A percentile compares a stretch with the other conserved stretches of the same genome.
phyloP scores from a whole-genome alignment of 2,797 vertebrate species.

The Sebastes steindachneri region DNA sequence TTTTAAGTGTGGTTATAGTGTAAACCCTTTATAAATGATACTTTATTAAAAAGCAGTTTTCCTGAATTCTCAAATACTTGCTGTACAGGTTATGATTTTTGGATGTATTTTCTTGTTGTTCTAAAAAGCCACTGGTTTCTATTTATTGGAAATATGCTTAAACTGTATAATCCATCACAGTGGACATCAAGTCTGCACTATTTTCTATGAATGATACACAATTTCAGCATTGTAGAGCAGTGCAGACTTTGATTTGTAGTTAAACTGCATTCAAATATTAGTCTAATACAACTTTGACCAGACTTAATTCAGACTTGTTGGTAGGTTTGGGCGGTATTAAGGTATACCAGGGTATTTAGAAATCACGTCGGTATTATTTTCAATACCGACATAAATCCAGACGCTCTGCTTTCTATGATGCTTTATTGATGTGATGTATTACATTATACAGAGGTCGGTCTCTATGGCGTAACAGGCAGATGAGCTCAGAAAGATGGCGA shows the following conservation, averaged over 20 bases:
- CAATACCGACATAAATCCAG: too few species aligned
- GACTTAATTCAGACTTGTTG: not conserved
- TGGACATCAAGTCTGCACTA: not conserved
- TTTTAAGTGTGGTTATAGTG: too few species aligned
- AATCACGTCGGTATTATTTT: too few species aligned
- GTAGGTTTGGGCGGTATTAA: too few species aligned
- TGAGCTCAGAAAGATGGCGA: too few species aligned
- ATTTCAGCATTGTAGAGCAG: not conserved
- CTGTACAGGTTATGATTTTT: not conserved
- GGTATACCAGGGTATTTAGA: too few species aligned
- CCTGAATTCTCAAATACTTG: not conserved
- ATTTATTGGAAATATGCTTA: not conserved
- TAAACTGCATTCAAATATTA: not conserved
- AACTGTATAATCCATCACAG: not conserved
- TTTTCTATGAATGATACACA: not conserved
- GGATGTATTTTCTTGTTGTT: not conserved
- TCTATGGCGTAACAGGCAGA: too few species aligned
- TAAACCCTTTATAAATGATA: not conserved
- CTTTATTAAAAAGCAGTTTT: not conserved
- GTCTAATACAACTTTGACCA: not conserved
- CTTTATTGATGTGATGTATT: too few species aligned
- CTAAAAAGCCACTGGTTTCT: not conserved
- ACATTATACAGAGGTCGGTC: too few species aligned
- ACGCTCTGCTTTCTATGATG: too few species aligned
- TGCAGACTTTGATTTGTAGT: not conserved